Evolutionary conservation across 2,113 vertebrate genomes (phyloP), one percentile per base, ranked within the genome.

Genomic region (Macquaria australasica): DNA sequence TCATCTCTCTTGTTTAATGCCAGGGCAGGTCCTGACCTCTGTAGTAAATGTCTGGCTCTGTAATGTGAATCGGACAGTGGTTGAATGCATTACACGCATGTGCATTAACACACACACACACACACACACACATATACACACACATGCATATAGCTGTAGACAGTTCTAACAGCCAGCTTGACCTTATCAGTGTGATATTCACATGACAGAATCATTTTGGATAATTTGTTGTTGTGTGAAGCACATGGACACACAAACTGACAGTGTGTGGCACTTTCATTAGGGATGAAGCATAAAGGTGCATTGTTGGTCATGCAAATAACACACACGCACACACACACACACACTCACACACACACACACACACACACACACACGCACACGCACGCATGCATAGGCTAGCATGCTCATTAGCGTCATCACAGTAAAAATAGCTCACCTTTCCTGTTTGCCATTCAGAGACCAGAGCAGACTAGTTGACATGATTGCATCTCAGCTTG

Each of bases 401-500:
- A 41, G 45, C 67, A 59, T 72, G 59, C 70, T 90, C 81, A 90
- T 94, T 92, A 87, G 62, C 79, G 74, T 80, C 74, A 73, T 88
- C 68, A 8, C 37, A 59, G 53, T 77, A 84, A 82, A 90, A 90
- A 92, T 80, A 82, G 83, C 67, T 86, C 90, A 90, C 87, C 89
- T 90, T 86, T 79, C 78, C 39, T 84, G 77, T 90, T 83, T 88
- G 85, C 82, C 75, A 83, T 87, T 89, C 73, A 78, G 86, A 82
- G 85, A 88, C 84, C 87, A 66, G 70, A 72, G 70, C 71, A 62
- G 68, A 62, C 58, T 66, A 48, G 9, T 68, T 79, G 79, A 87
- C 78, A 79, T 92, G 88, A 94, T 92, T 93, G 88, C 87, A 86
- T 88, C 77, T 78, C 71, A 15, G 88, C 83, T 58, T 84, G 70